A percentile compares a stretch with the other conserved stretches of the same genome.
Evolutionary conservation across 2,113 vertebrate genomes (phyloP).

Genomic region (Reinhardtius hippoglossoides): DNA sequence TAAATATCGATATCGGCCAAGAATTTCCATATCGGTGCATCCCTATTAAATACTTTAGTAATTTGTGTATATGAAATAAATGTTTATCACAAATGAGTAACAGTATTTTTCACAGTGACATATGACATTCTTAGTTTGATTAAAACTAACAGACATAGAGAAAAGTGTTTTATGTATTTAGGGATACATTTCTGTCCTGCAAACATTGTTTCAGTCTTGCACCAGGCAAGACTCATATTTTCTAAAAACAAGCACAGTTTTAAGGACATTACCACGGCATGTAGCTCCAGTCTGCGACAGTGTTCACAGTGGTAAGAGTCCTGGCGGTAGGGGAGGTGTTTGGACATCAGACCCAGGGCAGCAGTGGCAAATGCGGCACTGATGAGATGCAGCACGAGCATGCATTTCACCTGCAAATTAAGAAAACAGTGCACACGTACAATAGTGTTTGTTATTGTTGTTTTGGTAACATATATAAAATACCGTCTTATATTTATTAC

Average conservation of each 20-base stretch:
- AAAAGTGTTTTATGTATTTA: not conserved
- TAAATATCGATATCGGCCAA: too few relatives aligned
- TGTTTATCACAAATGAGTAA: not conserved
- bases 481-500: too few relatives aligned
- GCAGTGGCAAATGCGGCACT: conserved; percentile 83
- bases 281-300: conserved; percentile 81
- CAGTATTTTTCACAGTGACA: too few relatives aligned
- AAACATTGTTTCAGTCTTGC: conserved; percentile 80
- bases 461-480: too few relatives aligned
- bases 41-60: not conserved
- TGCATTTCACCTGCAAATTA: conserved; percentile 76
- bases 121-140: not conserved
- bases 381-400: conserved; percentile 82
- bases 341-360: conserved; percentile 83
- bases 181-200: conserved; percentile 37
- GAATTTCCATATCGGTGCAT: too few relatives aligned
- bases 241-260: not conserved
- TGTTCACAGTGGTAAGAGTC: conserved; percentile 86
- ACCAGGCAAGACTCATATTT: conserved; percentile 62
- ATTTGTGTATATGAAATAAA: not conserved
- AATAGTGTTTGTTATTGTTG: too few relatives aligned
- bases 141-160: not conserved
- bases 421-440: not conserved
- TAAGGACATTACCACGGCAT: conserved; percentile 77
- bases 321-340: conserved; percentile 85